Conservation (phyloP, 2,888 invertebrate genomes). For the Netelia virgata region DNA sequence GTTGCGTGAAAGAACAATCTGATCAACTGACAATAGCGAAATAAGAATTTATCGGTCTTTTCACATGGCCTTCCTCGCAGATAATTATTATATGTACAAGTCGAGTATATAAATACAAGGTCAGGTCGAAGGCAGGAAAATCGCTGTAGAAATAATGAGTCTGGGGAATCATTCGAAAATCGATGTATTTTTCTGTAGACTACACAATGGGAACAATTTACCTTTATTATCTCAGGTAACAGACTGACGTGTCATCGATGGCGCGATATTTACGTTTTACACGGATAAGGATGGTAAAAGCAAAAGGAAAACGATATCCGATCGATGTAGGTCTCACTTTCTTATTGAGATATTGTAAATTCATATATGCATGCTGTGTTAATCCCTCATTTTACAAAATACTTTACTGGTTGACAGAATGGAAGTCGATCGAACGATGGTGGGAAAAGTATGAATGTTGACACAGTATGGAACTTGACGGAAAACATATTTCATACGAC, state of each 20-base stretch:
- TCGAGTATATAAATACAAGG: constrained; percentile 31
- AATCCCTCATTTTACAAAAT: too few relatives aligned
- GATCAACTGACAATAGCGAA: background rate
- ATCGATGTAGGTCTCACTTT: background rate
- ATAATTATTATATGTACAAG: background rate
- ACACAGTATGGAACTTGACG: background rate
- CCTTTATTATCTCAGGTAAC: background rate
- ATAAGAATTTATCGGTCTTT: background rate
- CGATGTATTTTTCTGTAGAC: background rate
- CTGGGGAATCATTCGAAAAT: background rate
- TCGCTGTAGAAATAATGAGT: constrained; percentile 16
- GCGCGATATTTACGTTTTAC: background rate
- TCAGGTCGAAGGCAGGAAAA: constrained; percentile 1
- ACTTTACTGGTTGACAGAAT: background rate
- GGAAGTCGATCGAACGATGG: background rate
- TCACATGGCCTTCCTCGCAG: constrained; percentile 17
- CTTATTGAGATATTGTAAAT: background rate
- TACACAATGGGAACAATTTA: constrained; percentile 4
- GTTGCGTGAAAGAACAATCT: background rate
- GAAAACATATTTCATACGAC: background rate
- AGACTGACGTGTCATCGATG: background rate
- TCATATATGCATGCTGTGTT: background rate
- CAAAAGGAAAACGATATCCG: background rate
- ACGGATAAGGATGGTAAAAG: background rate
- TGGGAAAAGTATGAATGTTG: background rate